Evolutionary conservation across 2,888 invertebrate genomes (phyloP), one percentile per base, ranked within the genome.

Genomic region (Micropterix aruncella): DNA sequence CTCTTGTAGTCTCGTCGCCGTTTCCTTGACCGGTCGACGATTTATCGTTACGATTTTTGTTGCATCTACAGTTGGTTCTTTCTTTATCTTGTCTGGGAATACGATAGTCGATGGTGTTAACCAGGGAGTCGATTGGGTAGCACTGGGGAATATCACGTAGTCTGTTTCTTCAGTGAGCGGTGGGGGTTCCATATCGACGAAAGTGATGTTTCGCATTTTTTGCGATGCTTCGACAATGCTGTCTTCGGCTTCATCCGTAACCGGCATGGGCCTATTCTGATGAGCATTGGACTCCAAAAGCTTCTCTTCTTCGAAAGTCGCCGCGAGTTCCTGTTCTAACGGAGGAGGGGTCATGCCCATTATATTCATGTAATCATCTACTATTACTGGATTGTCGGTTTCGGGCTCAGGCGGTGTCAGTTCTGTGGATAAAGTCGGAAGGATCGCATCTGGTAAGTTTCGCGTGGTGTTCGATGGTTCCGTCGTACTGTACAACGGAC

Each of bases 111-210:
- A 64, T 44, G 70, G 69, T 4, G 69, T 70, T 37, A 68, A 48
- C 70, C 70, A 70, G 38, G 68, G 65, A 19, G 70, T 63, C 37
- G 69, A 69, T 19, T 61, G 57, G 2, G 65, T 60, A 12, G 67
- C 12, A 27, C 27, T 65, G 18, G 70, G 69, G 59, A 70, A 70
- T 37, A 70, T 59, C 40, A 70, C 52, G 44, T 7, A 27, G 12
- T 27, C 27, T 27, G 27, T 27, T 27, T 27, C 27, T 27, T 27
- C 12, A 27, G 27, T 27, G 5, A 27, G 12, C 7, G 27, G 27
- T 27, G 27, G 27, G 7, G 5, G 7, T 27, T 27, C 12, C 7
- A 7, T 7, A 7, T 5, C 27, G 5, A 12, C 12, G 27, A 5
- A 7, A 27, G 27, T 7, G 12, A 27, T 27, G 27, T 27, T 27